These are phyloP conservation scores for Perizoma flavofasciatum DNA, from an alignment of 2,888 invertebrate species.

Conservation along the genomic window DNA sequence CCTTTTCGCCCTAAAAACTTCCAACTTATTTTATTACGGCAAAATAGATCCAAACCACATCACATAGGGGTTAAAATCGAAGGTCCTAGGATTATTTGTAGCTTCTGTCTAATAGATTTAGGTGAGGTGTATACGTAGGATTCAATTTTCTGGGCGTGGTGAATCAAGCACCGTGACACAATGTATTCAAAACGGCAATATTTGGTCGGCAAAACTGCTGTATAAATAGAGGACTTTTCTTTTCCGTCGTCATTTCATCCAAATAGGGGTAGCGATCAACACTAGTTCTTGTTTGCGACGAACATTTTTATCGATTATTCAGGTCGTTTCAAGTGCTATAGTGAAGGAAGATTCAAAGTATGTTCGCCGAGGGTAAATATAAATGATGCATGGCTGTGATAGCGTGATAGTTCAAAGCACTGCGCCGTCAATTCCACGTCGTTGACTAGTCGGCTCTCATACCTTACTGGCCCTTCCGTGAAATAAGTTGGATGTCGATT, in stretches of 20 bases:
- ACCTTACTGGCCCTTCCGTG: constrained; percentile 52
- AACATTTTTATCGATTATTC: constrained; percentile 64
- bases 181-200: constrained; percentile 82
- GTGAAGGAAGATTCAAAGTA: constrained; percentile 80
- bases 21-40: constrained; percentile 30
- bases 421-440: constrained; percentile 63
- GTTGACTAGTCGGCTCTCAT: constrained; percentile 59
- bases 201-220: constrained; percentile 72
- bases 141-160: constrained; percentile 84
- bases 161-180: constrained; percentile 81
- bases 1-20: constrained; percentile 77
- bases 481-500: constrained; percentile 40
- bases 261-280: constrained; percentile 60
- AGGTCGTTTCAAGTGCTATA: constrained; percentile 64
- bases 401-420: constrained; percentile 85
- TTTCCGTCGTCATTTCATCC: constrained; percentile 63
- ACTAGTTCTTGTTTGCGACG: constrained; percentile 46
- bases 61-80: constrained; percentile 47
- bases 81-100: constrained; percentile 44
- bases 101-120: constrained; percentile 59
- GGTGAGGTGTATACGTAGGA: constrained; percentile 75
- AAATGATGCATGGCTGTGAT: constrained; percentile 83
- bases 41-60: constrained; percentile 46
- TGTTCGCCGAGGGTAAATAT: constrained; percentile 83
- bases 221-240: constrained; percentile 77